These are phyloP conservation scores for Nebria ingens DNA, from an alignment of 1,140 invertebrate genomes.

Conservation along the genomic window DNA sequence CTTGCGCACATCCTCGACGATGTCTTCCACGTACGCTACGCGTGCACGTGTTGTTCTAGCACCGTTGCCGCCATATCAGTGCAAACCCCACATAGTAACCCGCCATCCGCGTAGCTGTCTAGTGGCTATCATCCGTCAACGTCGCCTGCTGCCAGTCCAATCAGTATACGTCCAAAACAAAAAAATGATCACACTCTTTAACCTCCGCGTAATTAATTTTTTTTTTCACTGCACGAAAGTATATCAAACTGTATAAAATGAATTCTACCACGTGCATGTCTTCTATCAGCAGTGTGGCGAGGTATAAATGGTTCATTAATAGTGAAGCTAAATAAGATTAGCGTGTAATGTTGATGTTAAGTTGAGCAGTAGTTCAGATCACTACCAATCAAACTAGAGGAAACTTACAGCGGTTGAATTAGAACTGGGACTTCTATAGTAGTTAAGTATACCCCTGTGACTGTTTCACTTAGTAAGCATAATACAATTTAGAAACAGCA, in stretches of 20 bases:
- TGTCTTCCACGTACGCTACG: background rate
- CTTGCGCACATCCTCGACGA: background rate
- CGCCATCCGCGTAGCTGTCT: background rate
- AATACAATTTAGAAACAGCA: too few relatives aligned
- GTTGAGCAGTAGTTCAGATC: background rate
- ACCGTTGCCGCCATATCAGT: background rate
- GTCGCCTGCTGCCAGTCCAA: slow-evolving; percentile 15
- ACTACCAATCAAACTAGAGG: background rate
- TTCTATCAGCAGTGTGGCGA: too few relatives aligned
- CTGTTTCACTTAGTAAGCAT: too few relatives aligned
- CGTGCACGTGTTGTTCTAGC: background rate
- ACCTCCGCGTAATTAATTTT: slow-evolving; percentile 1
- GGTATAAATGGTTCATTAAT: background rate
- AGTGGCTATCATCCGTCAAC: slow-evolving; percentile 13
- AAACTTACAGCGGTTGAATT: background rate
- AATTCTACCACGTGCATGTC: too few relatives aligned
- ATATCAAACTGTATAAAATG: too few relatives aligned
- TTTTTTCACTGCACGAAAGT: too few relatives aligned
- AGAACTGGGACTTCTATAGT: background rate
- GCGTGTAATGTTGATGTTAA: slow-evolving; percentile 3
- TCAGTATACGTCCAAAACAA: slow-evolving; percentile 17
- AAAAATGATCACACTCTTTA: slow-evolving; percentile 15
- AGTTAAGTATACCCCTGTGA: too few relatives aligned
- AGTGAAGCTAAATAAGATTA: background rate
- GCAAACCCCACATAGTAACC: background rate